phyloP scores from a whole-genome alignment of 1,140 invertebrate genomes.

The Homarus americanus region DNA sequence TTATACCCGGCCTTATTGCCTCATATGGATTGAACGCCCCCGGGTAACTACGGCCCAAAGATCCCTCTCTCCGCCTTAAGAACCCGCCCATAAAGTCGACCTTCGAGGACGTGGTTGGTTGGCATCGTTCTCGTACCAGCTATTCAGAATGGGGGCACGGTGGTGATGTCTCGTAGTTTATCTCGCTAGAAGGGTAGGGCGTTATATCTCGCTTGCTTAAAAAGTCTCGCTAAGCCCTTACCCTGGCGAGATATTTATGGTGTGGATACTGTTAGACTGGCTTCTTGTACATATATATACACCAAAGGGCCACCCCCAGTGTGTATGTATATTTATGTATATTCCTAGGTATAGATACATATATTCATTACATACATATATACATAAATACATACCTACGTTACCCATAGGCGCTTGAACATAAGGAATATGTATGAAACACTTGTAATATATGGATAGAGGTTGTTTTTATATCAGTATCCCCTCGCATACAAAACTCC shows the following conservation, averaged over 20 bases:
- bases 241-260: too few species aligned
- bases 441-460: too few species aligned
- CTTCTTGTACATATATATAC: too few species aligned
- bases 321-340: background rate
- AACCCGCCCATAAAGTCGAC: background rate
- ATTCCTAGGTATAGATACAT: background rate
- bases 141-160: too few species aligned
- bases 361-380: background rate
- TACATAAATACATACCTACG: background rate
- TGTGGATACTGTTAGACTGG: too few species aligned
- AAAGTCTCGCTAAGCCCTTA: background rate
- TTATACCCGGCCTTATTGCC: background rate
- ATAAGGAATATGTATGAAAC: too few species aligned
- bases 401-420: too few species aligned
- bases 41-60: background rate
- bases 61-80: too few species aligned
- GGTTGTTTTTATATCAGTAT: too few species aligned
- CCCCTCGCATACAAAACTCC: too few species aligned
- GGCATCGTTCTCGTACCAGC: too few species aligned
- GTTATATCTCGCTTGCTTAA: background rate
- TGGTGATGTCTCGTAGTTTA: background rate
- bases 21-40: background rate
- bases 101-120: background rate
- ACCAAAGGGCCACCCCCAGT: too few species aligned
- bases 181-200: background rate